A percentile compares a stretch with the other conserved stretches of the same genome.
Conservation (phyloP, 2,113 vertebrate genomes). For the Ptyas mucosa region DNA sequence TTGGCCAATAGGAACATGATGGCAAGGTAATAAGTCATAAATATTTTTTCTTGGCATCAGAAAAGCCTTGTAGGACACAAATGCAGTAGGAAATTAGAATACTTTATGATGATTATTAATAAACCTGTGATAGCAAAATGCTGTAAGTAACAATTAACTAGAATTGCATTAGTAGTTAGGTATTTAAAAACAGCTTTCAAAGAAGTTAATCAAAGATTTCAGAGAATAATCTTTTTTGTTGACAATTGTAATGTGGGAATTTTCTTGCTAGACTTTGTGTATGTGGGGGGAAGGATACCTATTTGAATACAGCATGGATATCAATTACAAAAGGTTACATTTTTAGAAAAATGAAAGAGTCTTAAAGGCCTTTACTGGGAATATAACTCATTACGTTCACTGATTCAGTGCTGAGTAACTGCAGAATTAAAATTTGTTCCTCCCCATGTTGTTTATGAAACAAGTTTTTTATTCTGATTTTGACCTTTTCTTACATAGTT, state of each 20-base stretch:
- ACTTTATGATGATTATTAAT: not conserved
- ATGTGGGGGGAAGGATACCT: not conserved
- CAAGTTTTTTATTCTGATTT: not conserved
- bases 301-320: not conserved
- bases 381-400: not conserved
- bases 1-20: not conserved
- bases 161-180: not conserved
- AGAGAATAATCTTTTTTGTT: not conserved
- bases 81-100: not conserved
- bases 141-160: not conserved
- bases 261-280: not conserved
- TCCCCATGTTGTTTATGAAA: not conserved
- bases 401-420: not conserved
- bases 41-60: not conserved
- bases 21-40: not conserved
- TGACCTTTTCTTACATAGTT: not conserved
- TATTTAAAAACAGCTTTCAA: not conserved
- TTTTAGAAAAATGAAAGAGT: not conserved
- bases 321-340: not conserved
- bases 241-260: not conserved
- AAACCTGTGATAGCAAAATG: not conserved
- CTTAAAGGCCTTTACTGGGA: not conserved
- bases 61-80: not conserved
- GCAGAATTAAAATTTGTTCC: not conserved
- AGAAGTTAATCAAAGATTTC: not conserved